Evolutionary conservation across 2,888 invertebrate species (phyloP), one percentile per base, ranked within the genome.

Genomic region (Andrena hattorfiana): DNA sequence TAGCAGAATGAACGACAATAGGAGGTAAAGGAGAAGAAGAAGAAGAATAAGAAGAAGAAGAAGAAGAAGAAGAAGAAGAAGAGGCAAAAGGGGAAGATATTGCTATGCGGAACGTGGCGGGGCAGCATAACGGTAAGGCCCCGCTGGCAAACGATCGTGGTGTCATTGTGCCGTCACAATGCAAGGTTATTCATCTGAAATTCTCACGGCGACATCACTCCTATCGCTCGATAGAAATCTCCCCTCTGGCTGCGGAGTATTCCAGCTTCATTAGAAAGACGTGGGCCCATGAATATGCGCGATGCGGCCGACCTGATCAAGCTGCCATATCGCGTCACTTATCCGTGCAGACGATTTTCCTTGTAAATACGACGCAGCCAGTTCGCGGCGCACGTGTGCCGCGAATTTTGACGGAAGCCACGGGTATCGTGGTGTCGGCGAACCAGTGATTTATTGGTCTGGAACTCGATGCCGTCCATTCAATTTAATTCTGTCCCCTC

Each of bases 151-250:
- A 92, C 91, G 91, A 91, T 90, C 89, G 89, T 90, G 90, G 90
- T 92, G 92, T 92, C 93, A 91, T 92, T 91, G 92, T 91, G 91
- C 92, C 92, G 92, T 91, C 93, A 92, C 93, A 93, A 93, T 93
- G 93, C 93, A 92, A 93, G 93, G 93, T 93, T 93, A 93, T 93
- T 92, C 93, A 93, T 93, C 93, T 92, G 90, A 90, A 92, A 93
- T 93, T 93, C 93, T 92, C 89, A 89, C 91, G 88, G 92, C 92
- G 91, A 91, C 92, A 92, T 93, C 92, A 92, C 92, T 93, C 88
- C 92, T 91, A 93, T 93, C 91, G 91, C 89, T 89, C 90, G 93
- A 93, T 93, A 91, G 92, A 92, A 92, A 92, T 93, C 93, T 93
- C 85, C 86, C 85, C 83, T 77, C 63, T 32, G 64, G 35, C 64